Base-by-base conservation (phyloP, 2,888 invertebrate genomes). In the Phalera bucephala region DNA sequence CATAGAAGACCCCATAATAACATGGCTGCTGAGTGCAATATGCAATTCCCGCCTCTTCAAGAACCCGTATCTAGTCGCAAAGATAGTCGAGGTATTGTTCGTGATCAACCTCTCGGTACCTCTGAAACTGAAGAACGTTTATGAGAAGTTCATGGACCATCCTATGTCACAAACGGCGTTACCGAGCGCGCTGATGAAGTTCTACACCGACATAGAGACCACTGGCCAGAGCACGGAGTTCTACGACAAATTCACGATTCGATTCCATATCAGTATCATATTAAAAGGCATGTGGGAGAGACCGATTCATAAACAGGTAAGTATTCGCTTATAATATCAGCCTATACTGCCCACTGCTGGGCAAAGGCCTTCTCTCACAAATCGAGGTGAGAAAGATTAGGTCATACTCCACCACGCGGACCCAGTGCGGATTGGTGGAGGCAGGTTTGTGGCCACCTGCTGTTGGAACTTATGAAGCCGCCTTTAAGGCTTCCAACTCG, bases 211-310 rank as follows among this genome's bases (percentile, higher is more conserved):
- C 66, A 97, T 99, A 36, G 99, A 99, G 90, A 96, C 97, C 7
- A 99, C 99, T 6, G 99, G 99, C 6, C 96, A 98, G 57, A 97
- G 97, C 81, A 97, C 97, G 20, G 99, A 99, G 88, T 99, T 99
- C 88, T 99, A 99, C 72, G 99, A 99, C 86, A 99, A 99, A 88
- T 99, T 99, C 84, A 97, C 97, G 7, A 99, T 99, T 64, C 93
- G 99, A 78, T 98, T 98, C 90, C 98, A 99, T 78, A 98, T 99
- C 77, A 98, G 98, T 82, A 94, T 99, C 72, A 97, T 99, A 66
- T 93, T 99, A 60, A 98, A 98, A 83, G 94, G 95, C 32, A 95
- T 99, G 94, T 99, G 99, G 99, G 94, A 95, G 41, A 95, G 96
- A 66, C 94, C 96, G 8, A 92, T 95, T 27, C 99, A 99, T 57